These are phyloP conservation scores for Oscheius sp. DNA, from an alignment of 2,888 invertebrate species.

Conservation along the genomic window DNA sequence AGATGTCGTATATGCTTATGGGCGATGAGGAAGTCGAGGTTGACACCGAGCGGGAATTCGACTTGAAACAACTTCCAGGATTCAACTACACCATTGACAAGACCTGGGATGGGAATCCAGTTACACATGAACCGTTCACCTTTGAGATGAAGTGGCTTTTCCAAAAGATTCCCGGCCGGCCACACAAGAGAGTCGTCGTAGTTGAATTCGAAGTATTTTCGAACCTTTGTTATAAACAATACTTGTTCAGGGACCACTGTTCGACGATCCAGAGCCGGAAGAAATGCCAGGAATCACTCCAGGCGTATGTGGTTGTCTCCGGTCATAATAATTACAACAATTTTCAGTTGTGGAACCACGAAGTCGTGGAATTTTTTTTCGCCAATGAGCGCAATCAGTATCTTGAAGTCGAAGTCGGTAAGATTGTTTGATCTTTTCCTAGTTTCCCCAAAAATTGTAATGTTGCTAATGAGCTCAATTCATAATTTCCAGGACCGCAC, in stretches of 20 bases:
- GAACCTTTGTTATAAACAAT: background rate
- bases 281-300: conserved; percentile 65
- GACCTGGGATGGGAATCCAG: conserved; percentile 70
- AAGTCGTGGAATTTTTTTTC: conserved; percentile 77
- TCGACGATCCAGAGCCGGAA: conserved; percentile 71
- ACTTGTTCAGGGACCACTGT: conserved; percentile 65
- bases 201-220: conserved; percentile 48
- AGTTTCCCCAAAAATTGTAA: no score
- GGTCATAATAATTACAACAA: background rate
- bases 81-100: conserved; percentile 61
- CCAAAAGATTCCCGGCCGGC: conserved; percentile 62
- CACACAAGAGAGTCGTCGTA: conserved; percentile 70
- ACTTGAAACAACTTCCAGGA: conserved; percentile 53
- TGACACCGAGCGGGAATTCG: conserved; percentile 30
- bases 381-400: conserved; percentile 76
- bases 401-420: conserved; percentile 75
- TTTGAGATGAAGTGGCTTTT: conserved; percentile 70
- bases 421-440: no score
- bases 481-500: conserved; percentile 74
- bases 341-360: conserved; percentile 71
- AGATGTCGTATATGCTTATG: conserved; percentile 1
- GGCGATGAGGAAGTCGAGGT: conserved; percentile 28
- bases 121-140: conserved; percentile 66
- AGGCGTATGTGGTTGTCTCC: conserved; percentile 43
- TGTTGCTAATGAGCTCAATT: no score